A percentile compares a stretch with the other conserved stretches of the same genome.
phyloP scores from a whole-genome alignment of 2,888 invertebrate species.

The Ectemnius continuus region DNA sequence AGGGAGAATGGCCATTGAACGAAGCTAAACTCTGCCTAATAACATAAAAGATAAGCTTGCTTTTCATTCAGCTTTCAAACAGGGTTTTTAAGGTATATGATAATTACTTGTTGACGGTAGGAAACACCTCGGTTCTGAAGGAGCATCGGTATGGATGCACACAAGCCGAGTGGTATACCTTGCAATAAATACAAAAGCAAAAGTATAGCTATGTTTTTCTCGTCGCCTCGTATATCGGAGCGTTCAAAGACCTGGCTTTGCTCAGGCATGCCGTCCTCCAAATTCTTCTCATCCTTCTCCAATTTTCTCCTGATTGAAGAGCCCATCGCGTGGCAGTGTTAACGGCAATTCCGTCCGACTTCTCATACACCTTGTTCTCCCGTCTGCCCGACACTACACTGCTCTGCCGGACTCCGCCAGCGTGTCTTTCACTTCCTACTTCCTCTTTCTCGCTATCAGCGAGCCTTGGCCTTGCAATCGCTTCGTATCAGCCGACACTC shows the following conservation, averaged over 20 bases:
- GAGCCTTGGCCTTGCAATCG: not conserved
- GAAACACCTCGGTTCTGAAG: constrained; percentile 94
- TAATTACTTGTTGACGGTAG: constrained; percentile 91
- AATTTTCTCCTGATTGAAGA: constrained; percentile 45
- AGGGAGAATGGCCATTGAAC: constrained; percentile 95
- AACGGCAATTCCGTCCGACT: not conserved
- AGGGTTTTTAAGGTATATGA: not conserved
- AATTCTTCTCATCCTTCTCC: constrained; percentile 19
- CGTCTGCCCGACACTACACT: no score
- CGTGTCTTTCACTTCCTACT: no score
- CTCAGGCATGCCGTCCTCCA: constrained; percentile 47
- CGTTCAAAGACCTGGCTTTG: constrained; percentile 55
- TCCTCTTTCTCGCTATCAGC: no score
- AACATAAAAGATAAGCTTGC: not conserved
- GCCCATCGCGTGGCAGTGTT: constrained; percentile 26
- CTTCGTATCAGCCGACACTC: not conserved
- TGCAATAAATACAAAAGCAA: constrained; percentile 96
- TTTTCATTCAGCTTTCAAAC: not conserved
- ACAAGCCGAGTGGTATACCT: constrained; percentile 96
- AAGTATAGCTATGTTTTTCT: constrained; percentile 89
- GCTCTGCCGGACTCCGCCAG: no score
- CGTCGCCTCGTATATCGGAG: constrained; percentile 82
- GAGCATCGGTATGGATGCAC: constrained; percentile 96
- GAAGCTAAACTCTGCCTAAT: constrained; percentile 93
- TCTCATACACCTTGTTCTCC: not conserved